phyloP scores from a whole-genome alignment of 64 coral and sea anemone species.

The Orbicella faveolata region DNA sequence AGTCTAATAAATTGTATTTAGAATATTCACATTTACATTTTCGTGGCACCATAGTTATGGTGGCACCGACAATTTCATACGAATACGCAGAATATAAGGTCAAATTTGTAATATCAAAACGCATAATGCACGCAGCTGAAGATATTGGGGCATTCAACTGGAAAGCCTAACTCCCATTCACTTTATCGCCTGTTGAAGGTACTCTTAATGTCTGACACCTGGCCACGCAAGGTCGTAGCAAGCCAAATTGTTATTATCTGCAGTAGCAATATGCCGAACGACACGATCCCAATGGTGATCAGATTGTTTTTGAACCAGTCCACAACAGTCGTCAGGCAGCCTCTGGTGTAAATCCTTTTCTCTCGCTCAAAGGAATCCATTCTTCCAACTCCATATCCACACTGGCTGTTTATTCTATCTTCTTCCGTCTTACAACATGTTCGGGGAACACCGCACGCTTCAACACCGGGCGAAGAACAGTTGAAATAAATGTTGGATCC shows the following conservation, averaged over 20 bases:
- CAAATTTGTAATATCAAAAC: not conserved
- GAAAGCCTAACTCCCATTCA: not conserved
- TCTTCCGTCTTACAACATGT: slow-evolving; percentile 44
- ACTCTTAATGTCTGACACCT: slow-evolving; percentile 27
- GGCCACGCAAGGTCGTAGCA: slow-evolving; percentile 11
- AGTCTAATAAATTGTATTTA: too few relatives aligned
- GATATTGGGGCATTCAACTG: not conserved
- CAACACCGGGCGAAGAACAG: slow-evolving; percentile 39
- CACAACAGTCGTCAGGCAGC: slow-evolving; percentile 36
- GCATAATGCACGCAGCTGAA: not conserved
- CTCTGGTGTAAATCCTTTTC: slow-evolving; percentile 24
- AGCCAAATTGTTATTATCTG: slow-evolving; percentile 48
- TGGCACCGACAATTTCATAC: too few relatives aligned
- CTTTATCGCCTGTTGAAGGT: slow-evolving; percentile 6
- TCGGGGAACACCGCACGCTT: slow-evolving; percentile 53
- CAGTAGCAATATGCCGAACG: slow-evolving; percentile 21
- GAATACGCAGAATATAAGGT: too few relatives aligned
- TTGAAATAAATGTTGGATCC: slow-evolving; percentile 49
- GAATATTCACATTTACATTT: too few relatives aligned
- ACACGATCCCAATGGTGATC: not conserved
- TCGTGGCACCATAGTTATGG: too few relatives aligned
- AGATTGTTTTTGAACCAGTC: slow-evolving; percentile 32
- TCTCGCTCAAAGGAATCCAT: slow-evolving; percentile 1
- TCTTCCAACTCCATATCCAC: slow-evolving; percentile 54
- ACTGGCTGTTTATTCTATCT: slow-evolving; percentile 49